phyloP scores from a whole-genome alignment of 2,113 vertebrate species.

The Erythrocercus mccallii region DNA sequence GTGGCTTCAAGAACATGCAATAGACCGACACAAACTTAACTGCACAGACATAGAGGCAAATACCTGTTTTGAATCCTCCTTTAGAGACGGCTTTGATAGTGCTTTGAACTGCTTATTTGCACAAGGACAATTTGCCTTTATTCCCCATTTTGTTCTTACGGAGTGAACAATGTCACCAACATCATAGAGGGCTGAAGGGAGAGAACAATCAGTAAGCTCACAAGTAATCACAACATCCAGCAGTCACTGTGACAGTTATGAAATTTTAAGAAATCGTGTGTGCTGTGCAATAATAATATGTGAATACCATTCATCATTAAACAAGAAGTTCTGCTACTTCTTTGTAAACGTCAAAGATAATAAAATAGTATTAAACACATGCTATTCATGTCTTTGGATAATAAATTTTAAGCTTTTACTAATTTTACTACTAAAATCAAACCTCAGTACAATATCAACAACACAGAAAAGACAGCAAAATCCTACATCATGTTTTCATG shows the following conservation, averaged over 20 bases:
- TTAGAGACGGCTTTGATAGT: slow-evolving; percentile 72
- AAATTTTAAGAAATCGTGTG: not conserved
- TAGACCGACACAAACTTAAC: not conserved
- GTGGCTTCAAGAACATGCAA: not conserved
- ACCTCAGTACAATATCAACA: not conserved
- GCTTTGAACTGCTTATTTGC: slow-evolving; percentile 75
- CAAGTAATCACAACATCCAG: not conserved
- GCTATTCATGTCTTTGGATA: not conserved
- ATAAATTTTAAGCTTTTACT: not conserved
- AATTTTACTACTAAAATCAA: not conserved
- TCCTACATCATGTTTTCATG: not conserved
- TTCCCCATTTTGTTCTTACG: slow-evolving; percentile 79
- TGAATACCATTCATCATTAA: not conserved
- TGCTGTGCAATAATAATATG: not conserved
- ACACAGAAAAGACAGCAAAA: not conserved
- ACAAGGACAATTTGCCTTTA: slow-evolving; percentile 82
- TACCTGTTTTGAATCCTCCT: slow-evolving; percentile 80
- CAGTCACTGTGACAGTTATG: not conserved
- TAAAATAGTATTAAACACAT: not conserved
- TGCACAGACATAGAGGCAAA: not conserved
- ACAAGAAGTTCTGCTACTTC: not conserved
- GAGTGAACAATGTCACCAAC: slow-evolving; percentile 82
- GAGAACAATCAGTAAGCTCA: not conserved
- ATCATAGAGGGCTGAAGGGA: slow-evolving; percentile 78
- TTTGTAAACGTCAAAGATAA: not conserved